phyloP scores from a whole-genome alignment of 2,113 vertebrate species.

The Microcebus lehilahytsara region DNA sequence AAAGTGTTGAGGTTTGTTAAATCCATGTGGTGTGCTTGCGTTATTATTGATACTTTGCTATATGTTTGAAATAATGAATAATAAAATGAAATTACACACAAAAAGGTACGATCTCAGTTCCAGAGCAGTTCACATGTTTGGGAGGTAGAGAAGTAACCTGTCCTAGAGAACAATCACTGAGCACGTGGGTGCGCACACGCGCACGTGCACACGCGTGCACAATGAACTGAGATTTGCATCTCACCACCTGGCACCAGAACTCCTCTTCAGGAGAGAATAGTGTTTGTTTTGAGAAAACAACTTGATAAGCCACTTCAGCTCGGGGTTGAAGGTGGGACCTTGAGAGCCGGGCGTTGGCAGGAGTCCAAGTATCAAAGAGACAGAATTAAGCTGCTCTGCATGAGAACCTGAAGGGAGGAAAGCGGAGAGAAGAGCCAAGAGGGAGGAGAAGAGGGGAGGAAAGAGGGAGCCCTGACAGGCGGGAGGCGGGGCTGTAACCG shows the following conservation, averaged over 20 bases:
- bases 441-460: not conserved
- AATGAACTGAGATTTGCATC: not conserved
- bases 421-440: not conserved
- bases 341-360: not conserved
- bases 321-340: not conserved
- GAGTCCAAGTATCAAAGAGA: not conserved
- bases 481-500: not conserved
- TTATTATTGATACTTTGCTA: not conserved
- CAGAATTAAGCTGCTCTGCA: not conserved
- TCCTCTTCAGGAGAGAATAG: not conserved
- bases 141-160: not conserved
- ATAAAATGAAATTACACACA: not conserved
- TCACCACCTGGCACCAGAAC: not conserved
- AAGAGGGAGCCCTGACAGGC: not conserved
- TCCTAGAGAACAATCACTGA: not conserved
- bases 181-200: not conserved
- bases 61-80: not conserved
- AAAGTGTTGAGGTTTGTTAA: not conserved
- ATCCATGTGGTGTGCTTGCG: not conserved
- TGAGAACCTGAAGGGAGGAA: not conserved
- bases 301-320: not conserved
- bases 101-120: not conserved
- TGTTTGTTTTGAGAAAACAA: slow-evolving; percentile 1
- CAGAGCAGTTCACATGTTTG: not conserved
- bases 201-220: too few species aligned